Percentiles rank a stretch among this genome's conserved stretches.
Evolutionary conservation across 2,797 vertebrate genomes (phyloP).

Genomic region (Perodicticus potto): DNA sequence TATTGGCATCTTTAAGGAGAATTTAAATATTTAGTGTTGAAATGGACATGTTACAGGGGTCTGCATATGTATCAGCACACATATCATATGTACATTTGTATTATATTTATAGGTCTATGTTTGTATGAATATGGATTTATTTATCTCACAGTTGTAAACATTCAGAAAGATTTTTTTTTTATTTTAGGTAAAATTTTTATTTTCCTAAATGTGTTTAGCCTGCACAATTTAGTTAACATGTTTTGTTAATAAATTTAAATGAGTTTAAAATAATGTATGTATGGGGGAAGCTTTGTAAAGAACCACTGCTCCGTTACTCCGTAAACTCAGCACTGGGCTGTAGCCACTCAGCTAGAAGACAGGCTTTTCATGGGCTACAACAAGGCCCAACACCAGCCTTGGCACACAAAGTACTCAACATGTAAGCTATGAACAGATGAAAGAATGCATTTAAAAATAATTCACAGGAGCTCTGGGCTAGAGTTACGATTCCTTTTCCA

Average conservation of each 20-base stretch:
- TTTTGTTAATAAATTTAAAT: slow-evolving; percentile 47
- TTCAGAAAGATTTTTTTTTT: slow-evolving; percentile 41
- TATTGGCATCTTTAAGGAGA: slow-evolving; percentile 62
- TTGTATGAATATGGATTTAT: slow-evolving; percentile 52
- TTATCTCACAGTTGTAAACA: slow-evolving; percentile 59
- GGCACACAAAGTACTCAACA: background rate
- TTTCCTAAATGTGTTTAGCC: slow-evolving; percentile 46
- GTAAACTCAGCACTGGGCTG: background rate
- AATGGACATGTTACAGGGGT: slow-evolving; percentile 62
- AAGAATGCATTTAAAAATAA: background rate
- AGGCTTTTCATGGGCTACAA: background rate
- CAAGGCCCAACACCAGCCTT: background rate
- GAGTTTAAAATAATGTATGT: slow-evolving; percentile 42
- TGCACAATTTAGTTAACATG: background rate
- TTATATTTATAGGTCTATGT: slow-evolving; percentile 54
- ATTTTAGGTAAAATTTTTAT: slow-evolving; percentile 62
- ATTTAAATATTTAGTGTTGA: slow-evolving; percentile 75
- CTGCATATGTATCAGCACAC: slow-evolving; percentile 33
- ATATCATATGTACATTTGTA: slow-evolving; percentile 21
- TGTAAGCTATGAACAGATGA: background rate
- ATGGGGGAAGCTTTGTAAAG: background rate
- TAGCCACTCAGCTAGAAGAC: background rate
- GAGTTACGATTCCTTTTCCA: slow-evolving; percentile 4
- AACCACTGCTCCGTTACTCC: background rate
- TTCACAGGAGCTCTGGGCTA: background rate